These are phyloP conservation scores for Nibea coibor DNA, from an alignment of 2,113 vertebrate species.

Conservation along the genomic window DNA sequence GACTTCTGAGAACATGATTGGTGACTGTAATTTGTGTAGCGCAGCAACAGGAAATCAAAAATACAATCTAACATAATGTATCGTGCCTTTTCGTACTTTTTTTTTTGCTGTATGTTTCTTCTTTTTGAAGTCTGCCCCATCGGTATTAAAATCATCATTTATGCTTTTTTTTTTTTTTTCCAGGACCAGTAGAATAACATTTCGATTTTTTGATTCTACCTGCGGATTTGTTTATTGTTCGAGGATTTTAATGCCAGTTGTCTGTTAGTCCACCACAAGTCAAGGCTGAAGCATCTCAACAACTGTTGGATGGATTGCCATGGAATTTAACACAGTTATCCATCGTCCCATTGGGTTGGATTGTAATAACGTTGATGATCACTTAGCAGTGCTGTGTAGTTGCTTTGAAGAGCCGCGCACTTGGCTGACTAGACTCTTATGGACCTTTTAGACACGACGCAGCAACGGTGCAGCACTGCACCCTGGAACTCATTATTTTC, in stretches of 20 bases:
- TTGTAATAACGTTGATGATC: neutral
- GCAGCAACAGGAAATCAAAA: neutral
- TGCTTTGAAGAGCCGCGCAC: too few species aligned
- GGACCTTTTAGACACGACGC: too few species aligned
- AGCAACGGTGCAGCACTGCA: too few species aligned
- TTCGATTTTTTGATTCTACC: neutral
- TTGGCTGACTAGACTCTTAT: too few species aligned
- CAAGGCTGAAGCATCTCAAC: neutral
- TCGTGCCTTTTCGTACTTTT: neutral
- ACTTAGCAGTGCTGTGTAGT: too few species aligned
- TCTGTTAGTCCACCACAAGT: neutral
- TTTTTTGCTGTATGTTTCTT: neutral
- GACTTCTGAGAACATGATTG: constrained; percentile 13
- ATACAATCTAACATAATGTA: neutral
- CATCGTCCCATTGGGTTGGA: neutral
- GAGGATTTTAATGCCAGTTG: neutral
- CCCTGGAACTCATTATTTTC: too few species aligned
- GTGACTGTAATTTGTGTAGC: neutral
- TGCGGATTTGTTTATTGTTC: neutral
- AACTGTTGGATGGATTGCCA: neutral
- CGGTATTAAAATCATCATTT: neutral
- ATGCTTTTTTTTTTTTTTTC: neutral
- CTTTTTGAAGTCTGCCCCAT: neutral
- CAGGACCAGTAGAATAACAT: neutral
- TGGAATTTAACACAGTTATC: neutral